Conservation (phyloP, 2,113 vertebrate species). For the Dunckerocampus dactyliophorus region DNA sequence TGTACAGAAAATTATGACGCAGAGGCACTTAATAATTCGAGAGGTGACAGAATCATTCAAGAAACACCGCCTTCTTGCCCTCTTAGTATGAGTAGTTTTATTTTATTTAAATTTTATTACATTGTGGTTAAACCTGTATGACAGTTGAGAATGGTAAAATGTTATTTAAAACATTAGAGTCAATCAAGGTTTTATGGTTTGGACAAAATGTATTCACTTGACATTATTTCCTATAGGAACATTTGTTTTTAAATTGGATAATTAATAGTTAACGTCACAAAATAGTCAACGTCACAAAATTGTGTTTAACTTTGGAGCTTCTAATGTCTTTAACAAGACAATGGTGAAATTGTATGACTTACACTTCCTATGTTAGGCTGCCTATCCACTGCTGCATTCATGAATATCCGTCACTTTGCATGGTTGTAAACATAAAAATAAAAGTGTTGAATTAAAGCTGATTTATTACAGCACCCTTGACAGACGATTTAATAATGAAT, state of each 20-base stretch:
- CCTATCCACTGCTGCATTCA: no score
- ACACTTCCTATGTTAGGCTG: not conserved
- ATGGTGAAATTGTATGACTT: not conserved
- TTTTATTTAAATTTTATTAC: no score
- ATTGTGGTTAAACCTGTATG: not conserved
- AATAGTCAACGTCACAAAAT: not conserved
- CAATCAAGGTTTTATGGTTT: no score
- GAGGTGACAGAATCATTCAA: no score
- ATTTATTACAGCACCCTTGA: not conserved
- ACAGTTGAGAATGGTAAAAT: no score
- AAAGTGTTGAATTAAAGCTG: constrained; percentile 11
- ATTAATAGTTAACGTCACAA: no score
- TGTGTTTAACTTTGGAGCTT: not conserved
- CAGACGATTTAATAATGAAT: constrained; percentile 3
- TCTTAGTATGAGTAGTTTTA: no score
- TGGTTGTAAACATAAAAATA: constrained; percentile 11
- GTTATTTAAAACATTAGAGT: no score
- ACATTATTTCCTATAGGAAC: not conserved
- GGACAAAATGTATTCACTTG: no score
- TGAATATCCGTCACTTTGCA: not conserved
- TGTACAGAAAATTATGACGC: no score
- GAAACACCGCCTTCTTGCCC: no score
- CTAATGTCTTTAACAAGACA: not conserved
- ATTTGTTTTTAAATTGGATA: not conserved
- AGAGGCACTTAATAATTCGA: no score